Evolutionary conservation across 2,113 vertebrate species (phyloP), one percentile per base, ranked within the genome.

Genomic region (Oryzias javanicus): DNA sequence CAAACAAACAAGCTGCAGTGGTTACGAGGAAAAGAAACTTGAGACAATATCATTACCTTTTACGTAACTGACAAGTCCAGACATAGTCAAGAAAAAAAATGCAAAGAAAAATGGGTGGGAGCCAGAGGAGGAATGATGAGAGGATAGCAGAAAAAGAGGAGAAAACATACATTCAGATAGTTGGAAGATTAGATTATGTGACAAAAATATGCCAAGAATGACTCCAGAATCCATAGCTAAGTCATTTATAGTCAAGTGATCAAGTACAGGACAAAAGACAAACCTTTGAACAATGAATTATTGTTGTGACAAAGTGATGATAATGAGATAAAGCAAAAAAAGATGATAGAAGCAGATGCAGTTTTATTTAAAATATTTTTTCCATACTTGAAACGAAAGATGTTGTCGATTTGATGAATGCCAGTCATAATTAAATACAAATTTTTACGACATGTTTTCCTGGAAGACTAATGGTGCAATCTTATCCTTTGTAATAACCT

Each of bases 11-110:
- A 42, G 47, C 69, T 67, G 17, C 58, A 64, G 46, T 18, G n/a
- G 16, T 18, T 18, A 18, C 7, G 19, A 40, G 49, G 49, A 35
- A 82, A 64, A 78, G 57, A 79, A 77, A 87, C 55, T 54, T 74
- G 73, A 85, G 74, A 89, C 83, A 86, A 77, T 61, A 76, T 76
- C 78, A 78, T 88, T 90, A 91, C 90, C 88, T 90, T 80, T 89
- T 89, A 89, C 62, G 76, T 78, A 88, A 90, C 88, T 89, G 87
- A 90, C 87, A 90, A 76, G 84, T 90, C 84, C 87, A 89, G 87
- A 88, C 88, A 90, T 66, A 87, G 70, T 85, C 65, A 84, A 81
- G 62, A 61, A 67, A 74, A 76, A 60, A 67, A 67, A 74, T 59
- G 47, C 35, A 66, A 68, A 76, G 60, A 78, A 78, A 79, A 60